Evolutionary conservation across 2,888 invertebrate genomes (phyloP), one percentile per base, ranked within the genome.

Genomic region (Beris chalybata): DNA sequence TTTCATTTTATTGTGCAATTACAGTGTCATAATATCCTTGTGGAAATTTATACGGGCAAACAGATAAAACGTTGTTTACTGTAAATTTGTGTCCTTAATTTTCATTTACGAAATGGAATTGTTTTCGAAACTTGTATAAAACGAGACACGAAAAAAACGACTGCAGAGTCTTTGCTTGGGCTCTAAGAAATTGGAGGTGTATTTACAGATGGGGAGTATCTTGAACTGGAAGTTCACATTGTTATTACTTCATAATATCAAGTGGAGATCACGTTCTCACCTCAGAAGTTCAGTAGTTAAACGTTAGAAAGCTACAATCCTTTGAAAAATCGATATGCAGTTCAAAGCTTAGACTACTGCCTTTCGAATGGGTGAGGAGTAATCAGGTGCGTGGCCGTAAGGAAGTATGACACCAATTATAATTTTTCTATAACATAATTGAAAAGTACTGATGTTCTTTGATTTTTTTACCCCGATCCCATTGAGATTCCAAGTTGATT

Each of bases 1-100:
- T 68, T 68, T 66, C 59, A 54, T 68, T 68, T 68, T 68, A 68
- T 68, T 68, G 68, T 68, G 64, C 66, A 68, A 68, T 68, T 66
- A 66, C 66, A 66, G 64, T 68, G 66, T 54, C 66, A 58, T 63
- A 54, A 66, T 64, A 68, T 68, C 66, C 66, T 68, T 66, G 64
- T 57, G 59, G 65, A 68, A 66, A 64, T 66, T 66, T 68, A 66
- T 68, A 68, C 48, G 68, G 48, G 44, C 44, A 64, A 66, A 58
- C 32, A 64, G 66, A 68, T 64, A 64, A 66, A 66, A 58, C 66
- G 64, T 68, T 68, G 68, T 68, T 66, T 68, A 68, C 64, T 68
- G 66, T 68, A 66, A 68, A 66, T 68, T 68, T 68, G 66, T 53
- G 64, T 66, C 68, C 68, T 68, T 68, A 66, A 68, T 68, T 68